A percentile compares a stretch with the other conserved stretches of the same genome.
Evolutionary conservation across 2,797 vertebrate species (phyloP).

Genomic region (Malacoctenus gilli): DNA sequence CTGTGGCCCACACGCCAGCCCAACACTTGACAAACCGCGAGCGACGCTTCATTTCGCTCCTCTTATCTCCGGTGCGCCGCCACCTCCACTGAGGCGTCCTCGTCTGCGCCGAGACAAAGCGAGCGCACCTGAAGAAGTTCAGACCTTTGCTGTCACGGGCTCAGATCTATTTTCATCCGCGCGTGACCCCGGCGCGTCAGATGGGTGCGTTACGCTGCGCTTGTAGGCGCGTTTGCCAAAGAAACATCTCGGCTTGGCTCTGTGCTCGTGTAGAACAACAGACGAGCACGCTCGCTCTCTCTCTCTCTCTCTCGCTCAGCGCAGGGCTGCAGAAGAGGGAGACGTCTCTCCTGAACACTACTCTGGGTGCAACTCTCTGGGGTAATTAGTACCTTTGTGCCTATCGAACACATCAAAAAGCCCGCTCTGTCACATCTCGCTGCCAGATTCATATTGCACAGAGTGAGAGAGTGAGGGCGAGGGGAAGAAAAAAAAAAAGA

Average conservation of each 20-base stretch:
- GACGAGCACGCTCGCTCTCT: not conserved
- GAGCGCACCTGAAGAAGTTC: slow-evolving; percentile 10
- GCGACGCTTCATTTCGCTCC: slow-evolving; percentile 12
- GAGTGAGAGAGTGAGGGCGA: slow-evolving; percentile 2
- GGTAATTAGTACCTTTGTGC: slow-evolving; percentile 71
- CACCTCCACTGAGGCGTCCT: no score
- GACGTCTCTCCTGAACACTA: no score
- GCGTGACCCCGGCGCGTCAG: slow-evolving; percentile 8
- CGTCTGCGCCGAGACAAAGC: slow-evolving; percentile 22
- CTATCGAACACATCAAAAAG: slow-evolving; percentile 68
- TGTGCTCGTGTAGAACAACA: slow-evolving; percentile 25
- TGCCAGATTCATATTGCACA: slow-evolving; percentile 45
- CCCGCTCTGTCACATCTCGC: slow-evolving; percentile 52
- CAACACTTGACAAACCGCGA: slow-evolving; percentile 7
- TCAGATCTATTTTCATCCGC: slow-evolving; percentile 30
- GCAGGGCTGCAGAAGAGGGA: no score
- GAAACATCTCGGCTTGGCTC: slow-evolving; percentile 17
- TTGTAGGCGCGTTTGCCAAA: slow-evolving; percentile 14
- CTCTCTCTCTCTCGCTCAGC: slow-evolving; percentile 12
- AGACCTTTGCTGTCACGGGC: slow-evolving; percentile 15
- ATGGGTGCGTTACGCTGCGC: not conserved
- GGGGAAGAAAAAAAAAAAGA: not conserved
- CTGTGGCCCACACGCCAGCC: slow-evolving; percentile 21
- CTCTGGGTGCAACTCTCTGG: slow-evolving; percentile 57
- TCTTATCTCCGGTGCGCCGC: slow-evolving; percentile 6